A percentile compares a stretch with the other conserved stretches of the same genome.
Conservation (phyloP, 2,113 vertebrate genomes). For the Sylvietta virens region DNA sequence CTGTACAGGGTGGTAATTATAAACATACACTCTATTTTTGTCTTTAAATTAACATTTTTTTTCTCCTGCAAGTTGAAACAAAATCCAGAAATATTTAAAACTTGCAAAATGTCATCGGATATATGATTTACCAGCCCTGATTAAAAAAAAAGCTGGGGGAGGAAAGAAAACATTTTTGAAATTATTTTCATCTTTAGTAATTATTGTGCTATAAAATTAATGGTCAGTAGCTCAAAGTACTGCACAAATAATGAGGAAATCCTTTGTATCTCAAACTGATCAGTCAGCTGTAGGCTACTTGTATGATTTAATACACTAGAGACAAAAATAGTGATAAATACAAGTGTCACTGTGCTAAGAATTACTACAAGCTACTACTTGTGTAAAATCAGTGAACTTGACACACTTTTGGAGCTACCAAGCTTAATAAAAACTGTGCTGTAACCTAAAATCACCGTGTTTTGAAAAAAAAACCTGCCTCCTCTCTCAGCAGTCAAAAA, state of each 20-base stretch:
- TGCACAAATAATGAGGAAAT: neutral
- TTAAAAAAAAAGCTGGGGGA: accelerated
- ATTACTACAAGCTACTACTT: neutral
- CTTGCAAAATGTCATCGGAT: neutral
- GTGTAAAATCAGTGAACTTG: neutral
- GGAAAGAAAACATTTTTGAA: neutral
- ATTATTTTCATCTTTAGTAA: neutral
- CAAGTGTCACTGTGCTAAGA: neutral
- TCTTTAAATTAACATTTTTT: neutral
- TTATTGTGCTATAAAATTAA: neutral
- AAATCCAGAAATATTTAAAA: neutral
- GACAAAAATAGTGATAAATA: neutral
- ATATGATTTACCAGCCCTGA: neutral
- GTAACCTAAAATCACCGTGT: neutral
- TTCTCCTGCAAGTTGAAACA: neutral
- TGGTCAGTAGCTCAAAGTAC: neutral
- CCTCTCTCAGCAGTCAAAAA: neutral
- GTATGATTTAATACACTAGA: neutral
- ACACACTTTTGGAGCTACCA: neutral
- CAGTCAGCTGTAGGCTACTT: neutral
- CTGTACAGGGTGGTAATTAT: neutral
- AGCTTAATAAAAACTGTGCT: neutral
- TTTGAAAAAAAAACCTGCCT: neutral
- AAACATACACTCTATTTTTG: neutral
- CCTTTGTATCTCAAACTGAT: neutral